Conservation (phyloP, 2,888 invertebrate species). For the Galeopsomyia nigrocyanea region DNA sequence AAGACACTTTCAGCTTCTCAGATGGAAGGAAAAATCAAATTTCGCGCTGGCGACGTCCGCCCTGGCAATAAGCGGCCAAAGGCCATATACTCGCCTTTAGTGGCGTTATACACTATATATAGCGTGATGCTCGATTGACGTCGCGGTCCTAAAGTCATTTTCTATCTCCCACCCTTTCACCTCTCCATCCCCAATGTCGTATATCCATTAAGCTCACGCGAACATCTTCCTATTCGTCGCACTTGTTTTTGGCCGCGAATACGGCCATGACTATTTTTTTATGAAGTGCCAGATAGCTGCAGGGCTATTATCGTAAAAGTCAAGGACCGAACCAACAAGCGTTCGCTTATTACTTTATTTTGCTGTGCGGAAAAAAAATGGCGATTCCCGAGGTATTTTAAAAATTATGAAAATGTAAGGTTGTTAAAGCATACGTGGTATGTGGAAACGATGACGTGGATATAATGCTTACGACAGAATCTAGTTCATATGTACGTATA, state of each 20-base stretch:
- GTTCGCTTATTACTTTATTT: too few relatives aligned
- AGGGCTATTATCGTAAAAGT: too few relatives aligned
- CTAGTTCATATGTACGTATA: too few relatives aligned
- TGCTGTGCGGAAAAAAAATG: too few relatives aligned
- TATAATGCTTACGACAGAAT: too few relatives aligned
- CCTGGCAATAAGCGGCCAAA: conserved; percentile 39
- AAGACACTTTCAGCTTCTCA: conserved; percentile 63
- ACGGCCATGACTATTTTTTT: too few relatives aligned
- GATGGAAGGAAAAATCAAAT: conserved; percentile 68
- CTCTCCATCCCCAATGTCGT: neutral
- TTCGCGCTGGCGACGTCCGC: conserved; percentile 51
- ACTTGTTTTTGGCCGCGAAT: neutral
- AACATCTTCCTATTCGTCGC: conserved; percentile 35
- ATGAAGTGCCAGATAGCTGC: too few relatives aligned
- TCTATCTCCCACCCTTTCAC: neutral
- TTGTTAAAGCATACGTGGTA: too few relatives aligned
- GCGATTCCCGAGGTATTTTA: too few relatives aligned
- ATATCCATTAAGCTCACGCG: conserved; percentile 25
- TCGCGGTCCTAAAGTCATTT: conserved; percentile 33
- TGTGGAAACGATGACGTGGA: too few relatives aligned
- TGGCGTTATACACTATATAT: too few relatives aligned
- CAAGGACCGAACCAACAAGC: too few relatives aligned
- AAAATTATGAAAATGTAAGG: neutral
- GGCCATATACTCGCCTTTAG: conserved; percentile 33
- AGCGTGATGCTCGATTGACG: conserved; percentile 28